Percentiles rank a stretch among this genome's conserved stretches.
These are phyloP conservation scores for Mythimna ferrago DNA, from an alignment of 2,888 invertebrate species.

Conservation along the genomic window DNA sequence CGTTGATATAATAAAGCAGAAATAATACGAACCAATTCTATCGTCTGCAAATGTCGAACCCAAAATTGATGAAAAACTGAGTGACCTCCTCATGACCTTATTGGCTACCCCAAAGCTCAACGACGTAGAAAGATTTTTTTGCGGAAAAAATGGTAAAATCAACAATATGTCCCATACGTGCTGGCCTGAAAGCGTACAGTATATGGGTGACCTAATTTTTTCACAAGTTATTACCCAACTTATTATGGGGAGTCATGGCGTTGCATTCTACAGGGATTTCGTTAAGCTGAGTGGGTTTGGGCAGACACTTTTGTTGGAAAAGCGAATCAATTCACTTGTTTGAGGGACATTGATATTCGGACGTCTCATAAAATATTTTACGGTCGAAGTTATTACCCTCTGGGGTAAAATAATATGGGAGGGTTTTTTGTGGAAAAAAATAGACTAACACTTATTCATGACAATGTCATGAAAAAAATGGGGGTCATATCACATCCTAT, in stretches of 20 bases:
- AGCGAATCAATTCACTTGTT: constrained; percentile 57
- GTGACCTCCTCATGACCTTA: constrained; percentile 45
- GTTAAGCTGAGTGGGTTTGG: constrained; percentile 61
- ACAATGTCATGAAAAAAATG: not conserved
- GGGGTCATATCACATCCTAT: not conserved
- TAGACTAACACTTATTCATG: not conserved
- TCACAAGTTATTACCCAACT: constrained; percentile 74
- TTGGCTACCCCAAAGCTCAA: constrained; percentile 34
- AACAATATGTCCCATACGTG: constrained; percentile 64
- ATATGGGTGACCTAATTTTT: constrained; percentile 81
- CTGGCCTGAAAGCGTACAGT: constrained; percentile 63
- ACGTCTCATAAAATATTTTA: constrained; percentile 48
- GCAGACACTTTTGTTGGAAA: constrained; percentile 60
- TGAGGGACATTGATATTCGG: constrained; percentile 35
- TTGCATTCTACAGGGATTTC: constrained; percentile 73
- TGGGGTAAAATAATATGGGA: constrained; percentile 1
- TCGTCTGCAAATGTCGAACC: not conserved
- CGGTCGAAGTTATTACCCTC: constrained; percentile 20
- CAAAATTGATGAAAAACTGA: constrained; percentile 31
- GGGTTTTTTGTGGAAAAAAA: not conserved
- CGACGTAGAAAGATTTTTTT: constrained; percentile 44
- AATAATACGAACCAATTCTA: not conserved
- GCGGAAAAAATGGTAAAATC: constrained; percentile 60
- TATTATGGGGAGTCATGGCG: constrained; percentile 73
- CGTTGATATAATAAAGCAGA: not conserved